These are phyloP conservation scores for Argyresthia albistria DNA, from an alignment of 2,888 invertebrate genomes.

Conservation along the genomic window DNA sequence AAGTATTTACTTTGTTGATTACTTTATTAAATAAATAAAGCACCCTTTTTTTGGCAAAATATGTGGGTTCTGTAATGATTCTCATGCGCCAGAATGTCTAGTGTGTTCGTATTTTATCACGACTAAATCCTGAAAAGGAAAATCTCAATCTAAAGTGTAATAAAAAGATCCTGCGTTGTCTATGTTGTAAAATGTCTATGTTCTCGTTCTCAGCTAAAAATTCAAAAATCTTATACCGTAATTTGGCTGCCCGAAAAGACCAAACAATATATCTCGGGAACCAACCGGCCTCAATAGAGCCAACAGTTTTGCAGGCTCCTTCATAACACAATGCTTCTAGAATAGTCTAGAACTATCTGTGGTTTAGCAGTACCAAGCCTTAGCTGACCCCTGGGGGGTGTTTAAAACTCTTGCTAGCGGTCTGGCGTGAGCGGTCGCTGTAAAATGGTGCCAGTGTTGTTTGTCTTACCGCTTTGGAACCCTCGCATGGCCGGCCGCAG, in stretches of 20 bases:
- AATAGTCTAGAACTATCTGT: background rate
- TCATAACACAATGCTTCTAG: background rate
- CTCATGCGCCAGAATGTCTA: too few species aligned
- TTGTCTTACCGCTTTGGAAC: conserved; percentile 5
- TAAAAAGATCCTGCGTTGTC: too few species aligned
- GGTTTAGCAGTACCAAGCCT: background rate
- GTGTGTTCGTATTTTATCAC: too few species aligned
- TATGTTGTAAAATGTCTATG: too few species aligned
- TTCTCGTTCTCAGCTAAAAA: too few species aligned
- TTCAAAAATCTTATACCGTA: background rate
- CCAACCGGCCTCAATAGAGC: background rate
- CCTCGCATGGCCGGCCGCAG: conserved; percentile 5
- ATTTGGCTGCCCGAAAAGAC: background rate
- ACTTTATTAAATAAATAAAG: too few species aligned
- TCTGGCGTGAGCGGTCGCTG: background rate
- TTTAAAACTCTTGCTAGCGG: background rate
- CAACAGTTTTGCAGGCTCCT: background rate
- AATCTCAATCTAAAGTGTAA: too few species aligned
- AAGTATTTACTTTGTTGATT: too few species aligned
- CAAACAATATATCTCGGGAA: background rate
- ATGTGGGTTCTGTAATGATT: too few species aligned
- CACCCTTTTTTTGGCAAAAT: too few species aligned
- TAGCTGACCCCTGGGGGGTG: background rate
- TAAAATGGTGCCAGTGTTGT: conserved; percentile 3
- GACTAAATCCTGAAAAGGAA: background rate